Conservation (phyloP, 2,797 vertebrate genomes). For the Steatocranus sp. region DNA sequence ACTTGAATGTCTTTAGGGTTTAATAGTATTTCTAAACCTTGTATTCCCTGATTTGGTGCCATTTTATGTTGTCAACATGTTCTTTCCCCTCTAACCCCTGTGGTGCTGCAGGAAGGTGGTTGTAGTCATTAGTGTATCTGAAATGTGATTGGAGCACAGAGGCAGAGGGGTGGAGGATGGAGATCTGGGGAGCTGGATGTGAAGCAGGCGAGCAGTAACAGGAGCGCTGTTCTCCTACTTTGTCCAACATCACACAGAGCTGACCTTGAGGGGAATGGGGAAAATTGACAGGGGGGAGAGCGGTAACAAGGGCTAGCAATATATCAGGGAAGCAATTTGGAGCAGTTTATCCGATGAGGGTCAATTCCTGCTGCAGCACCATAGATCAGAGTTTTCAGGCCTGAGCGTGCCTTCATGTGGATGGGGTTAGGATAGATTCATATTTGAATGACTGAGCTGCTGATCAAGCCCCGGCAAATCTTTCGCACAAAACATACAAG, state of each 20-base stretch:
- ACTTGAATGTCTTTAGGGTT: not conserved
- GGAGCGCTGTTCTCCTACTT: slow-evolving; percentile 56
- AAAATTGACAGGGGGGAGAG: slow-evolving; percentile 69
- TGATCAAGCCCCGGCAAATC: slow-evolving; percentile 62
- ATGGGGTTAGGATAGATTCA: slow-evolving; percentile 54
- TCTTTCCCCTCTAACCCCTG: slow-evolving; percentile 31
- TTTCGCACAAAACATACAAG: slow-evolving; percentile 56
- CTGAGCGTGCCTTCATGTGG: slow-evolving; percentile 35
- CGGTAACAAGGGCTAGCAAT: slow-evolving; percentile 74
- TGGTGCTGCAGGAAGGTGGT: slow-evolving; percentile 25
- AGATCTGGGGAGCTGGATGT: slow-evolving; percentile 5
- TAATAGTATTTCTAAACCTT: slow-evolving; percentile 11
- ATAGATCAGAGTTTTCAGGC: slow-evolving; percentile 74
- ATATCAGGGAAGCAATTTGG: slow-evolving; percentile 80
- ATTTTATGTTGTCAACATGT: slow-evolving; percentile 31
- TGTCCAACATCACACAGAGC: slow-evolving; percentile 61
- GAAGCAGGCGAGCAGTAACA: slow-evolving; percentile 37
- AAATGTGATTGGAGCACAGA: slow-evolving; percentile 36
- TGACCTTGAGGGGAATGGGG: slow-evolving; percentile 76
- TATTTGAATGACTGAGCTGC: slow-evolving; percentile 59
- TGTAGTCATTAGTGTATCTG: slow-evolving; percentile 43
- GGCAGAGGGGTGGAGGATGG: not conserved
- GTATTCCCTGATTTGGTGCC: slow-evolving; percentile 27
- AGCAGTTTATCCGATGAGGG: slow-evolving; percentile 78
- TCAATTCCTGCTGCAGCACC: slow-evolving; percentile 70